Base-by-base conservation (phyloP, 2,888 invertebrate genomes). In the Octodonta nipae region DNA sequence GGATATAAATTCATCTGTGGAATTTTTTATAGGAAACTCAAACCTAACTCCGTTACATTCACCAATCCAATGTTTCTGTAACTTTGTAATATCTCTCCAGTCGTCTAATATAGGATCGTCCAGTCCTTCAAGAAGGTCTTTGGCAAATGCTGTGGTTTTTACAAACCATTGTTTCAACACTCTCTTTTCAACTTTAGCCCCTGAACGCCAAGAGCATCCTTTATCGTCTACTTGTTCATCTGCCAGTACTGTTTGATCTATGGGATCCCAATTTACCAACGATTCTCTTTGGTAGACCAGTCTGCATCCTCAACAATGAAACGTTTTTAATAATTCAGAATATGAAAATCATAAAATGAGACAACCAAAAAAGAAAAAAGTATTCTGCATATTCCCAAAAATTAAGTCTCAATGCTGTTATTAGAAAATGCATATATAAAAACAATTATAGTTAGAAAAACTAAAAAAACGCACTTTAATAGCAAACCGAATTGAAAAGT, bases 201-300 rank as follows among this genome's bases (percentile, higher is more conserved):
- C 95, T 3, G 96, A 96, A 36, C 98, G 70, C 98, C 98, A 98
- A 1, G 93, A 92, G 49, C 73, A 70, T 7, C 91, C 88, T 50
- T 81, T 72, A 28, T 75, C 77, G 65, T 93, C 92, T 3, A 98
- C 92, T 68, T 98, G 98, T 58, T 98, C 98, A 63, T 95, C 87
- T 3, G 96, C 98, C 41, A 99, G 63, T 2, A 98, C 98, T 3
- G 98, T 99, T 61, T 85, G 66, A 64, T 99, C 98, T 0, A 96
- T 70, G 2, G 98, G 98, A 68, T 99, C 98, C 98, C 98, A 99
- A 64, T 95, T 95, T 0, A 96, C 95, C 41, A 76, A 65, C 7
- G 87, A 82, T 78, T 85, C 75, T 58, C 78, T 84, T 56, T 82
- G 84, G 61, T 93, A 93, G 2, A 78, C 82, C 29, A 98, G 66